phyloP scores from a whole-genome alignment of 2,113 vertebrate genomes.

The Neotragus pygmaeus region DNA sequence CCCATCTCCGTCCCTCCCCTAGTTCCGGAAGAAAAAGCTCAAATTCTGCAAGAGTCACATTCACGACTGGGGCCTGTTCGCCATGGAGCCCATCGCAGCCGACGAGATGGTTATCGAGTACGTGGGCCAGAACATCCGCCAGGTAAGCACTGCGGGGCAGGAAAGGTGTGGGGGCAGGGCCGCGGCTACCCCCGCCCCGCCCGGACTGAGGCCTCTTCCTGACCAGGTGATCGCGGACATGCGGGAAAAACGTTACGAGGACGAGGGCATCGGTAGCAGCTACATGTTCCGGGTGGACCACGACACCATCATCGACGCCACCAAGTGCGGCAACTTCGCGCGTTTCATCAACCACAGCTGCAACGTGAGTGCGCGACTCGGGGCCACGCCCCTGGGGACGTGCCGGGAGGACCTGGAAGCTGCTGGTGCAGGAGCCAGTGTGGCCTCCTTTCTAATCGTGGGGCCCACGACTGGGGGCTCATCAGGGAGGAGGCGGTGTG shows the following conservation, averaged over 20 bases:
- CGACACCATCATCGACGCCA: slow-evolving; percentile 98
- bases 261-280: slow-evolving; percentile 98
- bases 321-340: slow-evolving; percentile 97
- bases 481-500: accelerated
- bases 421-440: accelerated
- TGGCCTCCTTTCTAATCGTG: not conserved
- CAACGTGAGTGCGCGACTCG: slow-evolving; percentile 86
- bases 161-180: accelerated
- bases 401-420: accelerated
- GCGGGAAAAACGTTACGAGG: slow-evolving; percentile 97
- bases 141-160: slow-evolving; percentile 79
- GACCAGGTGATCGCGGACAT: slow-evolving; percentile 97
- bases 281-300: slow-evolving; percentile 99
- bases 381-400: accelerated
- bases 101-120: slow-evolving; percentile 99
- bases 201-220: not conserved
- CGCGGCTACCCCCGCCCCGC: accelerated
- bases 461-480: accelerated
- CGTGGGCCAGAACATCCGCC: slow-evolving; percentile 98
- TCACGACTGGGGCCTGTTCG: slow-evolving; percentile 99
- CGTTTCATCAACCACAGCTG: slow-evolving; percentile 99
- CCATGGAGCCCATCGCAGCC: slow-evolving; percentile 97
- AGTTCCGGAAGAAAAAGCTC: slow-evolving; percentile 99
- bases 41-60: slow-evolving; percentile 97
- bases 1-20: not conserved